Percentiles rank a stretch among this genome's conserved stretches.
phyloP scores from a whole-genome alignment of 2,113 vertebrate species.

The human region DNA sequence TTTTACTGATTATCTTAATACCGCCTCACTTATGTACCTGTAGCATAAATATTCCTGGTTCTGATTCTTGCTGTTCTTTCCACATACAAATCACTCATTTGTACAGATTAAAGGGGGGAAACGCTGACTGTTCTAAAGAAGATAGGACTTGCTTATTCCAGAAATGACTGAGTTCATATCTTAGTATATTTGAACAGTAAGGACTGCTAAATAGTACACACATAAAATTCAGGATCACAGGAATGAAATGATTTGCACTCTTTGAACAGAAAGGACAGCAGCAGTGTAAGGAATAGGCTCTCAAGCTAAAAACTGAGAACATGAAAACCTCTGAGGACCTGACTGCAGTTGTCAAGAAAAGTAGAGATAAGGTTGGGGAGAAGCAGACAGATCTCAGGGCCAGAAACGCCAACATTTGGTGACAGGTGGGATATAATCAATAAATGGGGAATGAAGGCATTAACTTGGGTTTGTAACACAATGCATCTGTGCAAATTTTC shows the following conservation, averaged over 20 bases:
- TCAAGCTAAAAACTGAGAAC: accelerated
- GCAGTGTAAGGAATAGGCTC: background rate
- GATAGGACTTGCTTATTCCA: background rate
- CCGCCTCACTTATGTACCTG: background rate
- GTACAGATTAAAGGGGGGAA: background rate
- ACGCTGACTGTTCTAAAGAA: background rate
- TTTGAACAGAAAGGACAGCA: background rate
- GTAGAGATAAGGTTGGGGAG: background rate
- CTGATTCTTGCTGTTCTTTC: background rate
- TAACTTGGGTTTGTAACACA: background rate
- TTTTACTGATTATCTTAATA: conserved; percentile 33
- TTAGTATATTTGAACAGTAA: background rate
- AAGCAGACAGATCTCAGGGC: background rate
- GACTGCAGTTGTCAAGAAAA: background rate
- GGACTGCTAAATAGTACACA: background rate
- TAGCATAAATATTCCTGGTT: background rate
- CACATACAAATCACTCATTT: background rate
- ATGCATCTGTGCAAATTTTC: background rate
- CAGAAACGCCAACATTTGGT: background rate
- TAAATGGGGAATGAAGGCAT: background rate
- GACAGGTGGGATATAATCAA: background rate
- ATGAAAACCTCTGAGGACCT: background rate
- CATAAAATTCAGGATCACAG: background rate
- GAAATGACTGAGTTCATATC: background rate
- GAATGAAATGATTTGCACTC: background rate